Evolutionary conservation across 2,797 vertebrate genomes (phyloP).

Genomic region (Clamator glandarius): DNA sequence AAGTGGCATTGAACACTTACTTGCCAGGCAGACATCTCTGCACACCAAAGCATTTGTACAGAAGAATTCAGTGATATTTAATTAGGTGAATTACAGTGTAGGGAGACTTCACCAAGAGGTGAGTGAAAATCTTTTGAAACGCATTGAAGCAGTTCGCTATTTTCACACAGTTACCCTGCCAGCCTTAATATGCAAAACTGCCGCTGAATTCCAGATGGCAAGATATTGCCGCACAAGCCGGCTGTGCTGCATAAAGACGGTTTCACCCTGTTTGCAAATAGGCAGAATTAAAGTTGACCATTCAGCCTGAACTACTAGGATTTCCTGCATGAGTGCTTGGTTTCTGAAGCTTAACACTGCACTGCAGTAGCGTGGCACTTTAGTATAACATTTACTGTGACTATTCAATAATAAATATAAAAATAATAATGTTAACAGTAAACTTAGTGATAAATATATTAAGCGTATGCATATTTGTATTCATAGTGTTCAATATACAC

Average conservation of each 20-base stretch:
- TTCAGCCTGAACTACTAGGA: slow-evolving; percentile 47
- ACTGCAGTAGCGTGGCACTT: not conserved
- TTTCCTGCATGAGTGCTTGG: slow-evolving; percentile 41
- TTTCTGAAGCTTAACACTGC: slow-evolving; percentile 2
- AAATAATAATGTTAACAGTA: not conserved
- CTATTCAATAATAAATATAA: not conserved
- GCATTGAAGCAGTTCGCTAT: slow-evolving; percentile 48
- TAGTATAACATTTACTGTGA: not conserved
- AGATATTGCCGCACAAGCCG: slow-evolving; percentile 22
- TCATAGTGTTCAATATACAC: not conserved
- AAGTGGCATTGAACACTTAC: not conserved
- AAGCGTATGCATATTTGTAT: not conserved
- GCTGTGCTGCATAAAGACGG: slow-evolving; percentile 9
- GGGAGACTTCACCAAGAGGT: slow-evolving; percentile 14
- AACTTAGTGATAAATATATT: not conserved
- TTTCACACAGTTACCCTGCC: slow-evolving; percentile 56
- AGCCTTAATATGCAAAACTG: slow-evolving; percentile 64
- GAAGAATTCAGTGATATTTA: slow-evolving; percentile 10
- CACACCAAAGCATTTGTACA: not conserved
- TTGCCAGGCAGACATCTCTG: not conserved
- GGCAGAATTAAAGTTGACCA: slow-evolving; percentile 58
- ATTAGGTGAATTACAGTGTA: slow-evolving; percentile 7
- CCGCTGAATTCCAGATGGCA: slow-evolving; percentile 58
- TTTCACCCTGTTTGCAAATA: slow-evolving; percentile 44
- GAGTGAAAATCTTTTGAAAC: slow-evolving; percentile 45